These are phyloP conservation scores for Canis aureus DNA, from an alignment of 2,113 vertebrate genomes.

Conservation along the genomic window DNA sequence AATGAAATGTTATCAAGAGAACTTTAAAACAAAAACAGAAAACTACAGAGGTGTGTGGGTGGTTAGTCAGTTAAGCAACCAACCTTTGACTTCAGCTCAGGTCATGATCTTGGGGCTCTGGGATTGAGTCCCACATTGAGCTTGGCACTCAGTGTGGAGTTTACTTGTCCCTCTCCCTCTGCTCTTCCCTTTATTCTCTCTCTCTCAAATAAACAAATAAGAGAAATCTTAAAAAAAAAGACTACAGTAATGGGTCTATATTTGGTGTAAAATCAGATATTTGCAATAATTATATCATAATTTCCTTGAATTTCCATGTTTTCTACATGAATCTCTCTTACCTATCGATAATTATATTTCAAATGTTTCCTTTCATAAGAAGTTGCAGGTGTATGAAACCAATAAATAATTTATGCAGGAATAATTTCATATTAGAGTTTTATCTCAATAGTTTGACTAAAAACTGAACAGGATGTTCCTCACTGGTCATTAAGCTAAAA, in stretches of 20 bases:
- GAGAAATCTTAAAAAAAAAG: not conserved
- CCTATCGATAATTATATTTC: not conserved
- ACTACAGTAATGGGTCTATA: not conserved
- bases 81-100: not conserved
- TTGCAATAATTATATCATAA: not conserved
- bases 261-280: not conserved
- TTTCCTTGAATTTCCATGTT: not conserved
- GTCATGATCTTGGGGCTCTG: not conserved
- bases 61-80: not conserved
- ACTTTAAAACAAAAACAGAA: not conserved
- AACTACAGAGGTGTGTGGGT: not conserved
- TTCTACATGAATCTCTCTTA: not conserved
- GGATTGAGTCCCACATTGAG: not conserved
- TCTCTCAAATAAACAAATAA: not conserved
- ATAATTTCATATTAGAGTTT: not conserved
- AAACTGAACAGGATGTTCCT: not conserved
- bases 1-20: not conserved
- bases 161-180: not conserved
- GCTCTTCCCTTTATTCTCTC: not conserved
- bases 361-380: not conserved
- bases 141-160: not conserved
- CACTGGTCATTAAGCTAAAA: not conserved
- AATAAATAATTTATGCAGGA: constrained; percentile 10
- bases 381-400: not conserved
- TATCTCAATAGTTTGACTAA: not conserved